Conservation (phyloP, 2,797 vertebrate genomes). For the Heterohyrax brucei region DNA sequence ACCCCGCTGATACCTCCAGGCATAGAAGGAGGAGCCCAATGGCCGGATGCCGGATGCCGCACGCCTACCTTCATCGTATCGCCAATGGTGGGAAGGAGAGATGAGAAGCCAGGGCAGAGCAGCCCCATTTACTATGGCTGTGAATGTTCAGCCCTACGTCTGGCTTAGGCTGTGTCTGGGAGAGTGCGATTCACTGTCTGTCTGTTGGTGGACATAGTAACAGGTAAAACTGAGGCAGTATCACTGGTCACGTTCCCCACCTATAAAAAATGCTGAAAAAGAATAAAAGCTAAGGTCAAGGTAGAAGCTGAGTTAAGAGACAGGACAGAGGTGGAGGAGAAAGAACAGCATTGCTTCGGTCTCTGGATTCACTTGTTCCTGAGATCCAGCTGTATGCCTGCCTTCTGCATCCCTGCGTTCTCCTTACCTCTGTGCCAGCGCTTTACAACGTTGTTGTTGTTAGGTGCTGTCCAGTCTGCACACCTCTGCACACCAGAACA, state of each 20-base stretch:
- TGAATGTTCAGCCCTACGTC: neutral
- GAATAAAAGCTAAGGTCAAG: neutral
- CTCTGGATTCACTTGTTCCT: neutral
- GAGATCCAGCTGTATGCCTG: neutral
- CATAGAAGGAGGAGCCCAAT: neutral
- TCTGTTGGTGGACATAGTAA: neutral
- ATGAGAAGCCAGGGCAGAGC: neutral
- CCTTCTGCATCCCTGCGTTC: neutral
- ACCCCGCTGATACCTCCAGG: neutral
- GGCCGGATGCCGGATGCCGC: neutral
- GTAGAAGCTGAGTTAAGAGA: neutral
- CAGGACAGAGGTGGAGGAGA: neutral
- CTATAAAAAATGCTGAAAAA: neutral
- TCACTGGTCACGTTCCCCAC: neutral
- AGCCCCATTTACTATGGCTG: neutral
- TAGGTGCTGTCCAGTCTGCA: too few relatives aligned
- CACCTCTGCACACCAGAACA: too few relatives aligned
- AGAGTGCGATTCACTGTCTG: neutral
- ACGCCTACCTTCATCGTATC: neutral
- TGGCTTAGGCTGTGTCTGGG: neutral
- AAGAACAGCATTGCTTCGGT: neutral
- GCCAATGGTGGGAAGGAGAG: neutral
- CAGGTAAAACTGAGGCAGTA: neutral
- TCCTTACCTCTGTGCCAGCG: neutral
- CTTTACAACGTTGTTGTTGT: too few relatives aligned